Evolutionary conservation across 1,140 invertebrate species (phyloP).

Genomic region (Mylabris phalerata): DNA sequence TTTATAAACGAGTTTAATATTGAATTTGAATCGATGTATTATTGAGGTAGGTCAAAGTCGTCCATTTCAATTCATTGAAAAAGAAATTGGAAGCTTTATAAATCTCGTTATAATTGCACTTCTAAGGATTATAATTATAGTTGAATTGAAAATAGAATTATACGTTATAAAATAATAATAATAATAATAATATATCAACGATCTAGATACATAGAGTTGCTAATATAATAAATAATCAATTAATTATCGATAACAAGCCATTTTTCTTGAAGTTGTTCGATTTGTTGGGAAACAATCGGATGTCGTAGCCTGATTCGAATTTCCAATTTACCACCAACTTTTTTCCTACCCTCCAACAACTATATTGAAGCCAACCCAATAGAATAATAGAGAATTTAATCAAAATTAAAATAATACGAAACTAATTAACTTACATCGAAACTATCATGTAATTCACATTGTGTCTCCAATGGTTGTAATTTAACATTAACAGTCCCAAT

Average conservation of each 20-base stretch:
- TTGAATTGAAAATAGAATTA: too few species aligned
- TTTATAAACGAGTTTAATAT: too few species aligned
- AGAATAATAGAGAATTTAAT: background rate
- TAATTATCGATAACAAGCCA: constrained; percentile 77
- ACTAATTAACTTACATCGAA: constrained; percentile 69
- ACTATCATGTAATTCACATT: constrained; percentile 82
- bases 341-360: constrained; percentile 84
- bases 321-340: constrained; percentile 85
- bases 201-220: too few species aligned
- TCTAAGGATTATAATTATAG: too few species aligned
- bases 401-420: background rate
- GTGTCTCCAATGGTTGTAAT: constrained; percentile 74
- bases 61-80: too few species aligned
- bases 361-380: constrained; percentile 19
- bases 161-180: too few species aligned
- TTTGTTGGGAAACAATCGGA: constrained; percentile 82
- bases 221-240: too few species aligned
- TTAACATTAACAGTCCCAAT: constrained; percentile 81
- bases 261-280: constrained; percentile 84
- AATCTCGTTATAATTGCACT: too few species aligned
- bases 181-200: too few species aligned
- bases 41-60: too few species aligned
- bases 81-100: too few species aligned
- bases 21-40: too few species aligned
- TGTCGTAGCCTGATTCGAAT: constrained; percentile 85